Evolutionary conservation across 2,113 vertebrate species (phyloP).

Genomic region (Neogobius melanostomus): DNA sequence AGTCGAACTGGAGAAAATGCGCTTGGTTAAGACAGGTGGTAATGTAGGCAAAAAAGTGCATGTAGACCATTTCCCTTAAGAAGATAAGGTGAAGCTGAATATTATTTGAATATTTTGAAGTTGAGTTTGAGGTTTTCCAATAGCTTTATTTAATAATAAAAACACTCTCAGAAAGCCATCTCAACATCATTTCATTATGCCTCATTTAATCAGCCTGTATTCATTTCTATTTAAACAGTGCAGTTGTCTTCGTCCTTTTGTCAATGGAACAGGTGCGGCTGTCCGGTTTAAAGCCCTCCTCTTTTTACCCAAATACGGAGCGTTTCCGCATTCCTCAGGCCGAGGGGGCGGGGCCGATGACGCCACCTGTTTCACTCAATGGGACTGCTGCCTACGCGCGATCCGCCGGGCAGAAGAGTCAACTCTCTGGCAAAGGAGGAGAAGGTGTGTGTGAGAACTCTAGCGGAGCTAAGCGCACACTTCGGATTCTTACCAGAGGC

Average conservation of each 20-base stretch:
- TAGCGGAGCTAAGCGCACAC: conserved; percentile 19
- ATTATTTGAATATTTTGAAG: too few relatives aligned
- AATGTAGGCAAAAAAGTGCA: too few relatives aligned
- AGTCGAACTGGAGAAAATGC: too few relatives aligned
- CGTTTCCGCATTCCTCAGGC: conserved; percentile 67
- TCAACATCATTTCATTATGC: neutral
- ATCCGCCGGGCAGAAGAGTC: conserved; percentile 29
- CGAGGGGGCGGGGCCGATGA: conserved; percentile 54
- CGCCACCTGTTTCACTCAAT: conserved; percentile 74
- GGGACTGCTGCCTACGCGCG: conserved; percentile 44
- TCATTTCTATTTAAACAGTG: conserved; percentile 1
- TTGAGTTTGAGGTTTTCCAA: too few relatives aligned
- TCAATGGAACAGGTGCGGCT: conserved; percentile 60
- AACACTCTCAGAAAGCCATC: too few relatives aligned
- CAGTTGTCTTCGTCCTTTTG: conserved; percentile 13
- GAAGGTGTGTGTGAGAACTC: neutral
- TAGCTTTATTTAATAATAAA: too few relatives aligned
- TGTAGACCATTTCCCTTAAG: too few relatives aligned
- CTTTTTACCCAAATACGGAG: conserved; percentile 44
- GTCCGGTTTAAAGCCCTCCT: conserved; percentile 30
- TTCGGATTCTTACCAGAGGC: neutral
- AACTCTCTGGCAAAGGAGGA: conserved; percentile 21
- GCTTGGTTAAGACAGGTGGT: too few relatives aligned
- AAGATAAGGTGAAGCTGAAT: too few relatives aligned
- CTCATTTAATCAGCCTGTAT: neutral